A percentile compares a stretch with the other conserved stretches of the same genome.
These are phyloP conservation scores for Philereme transversata DNA, from an alignment of 2,888 invertebrate genomes.

Conservation along the genomic window DNA sequence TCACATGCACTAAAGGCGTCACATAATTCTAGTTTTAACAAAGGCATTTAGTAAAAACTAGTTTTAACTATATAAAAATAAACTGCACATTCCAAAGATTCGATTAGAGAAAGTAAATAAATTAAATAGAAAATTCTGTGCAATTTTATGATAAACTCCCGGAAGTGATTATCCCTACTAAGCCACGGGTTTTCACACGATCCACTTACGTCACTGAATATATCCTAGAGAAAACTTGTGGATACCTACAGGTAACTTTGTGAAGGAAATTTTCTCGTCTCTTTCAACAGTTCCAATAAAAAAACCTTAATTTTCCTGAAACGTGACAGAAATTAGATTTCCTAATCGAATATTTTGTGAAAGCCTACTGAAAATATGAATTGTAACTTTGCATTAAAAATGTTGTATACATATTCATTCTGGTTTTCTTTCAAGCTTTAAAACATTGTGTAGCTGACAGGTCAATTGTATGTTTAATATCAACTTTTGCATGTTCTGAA, in stretches of 20 bases:
- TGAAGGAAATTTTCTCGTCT: conserved; percentile 2
- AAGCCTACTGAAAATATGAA: background rate
- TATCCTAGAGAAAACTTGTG: background rate
- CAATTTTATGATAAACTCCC: too few relatives aligned
- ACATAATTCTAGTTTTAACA: too few relatives aligned
- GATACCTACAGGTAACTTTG: background rate
- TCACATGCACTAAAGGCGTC: too few relatives aligned
- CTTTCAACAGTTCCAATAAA: conserved; percentile 3
- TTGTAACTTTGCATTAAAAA: background rate
- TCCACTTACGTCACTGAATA: too few relatives aligned
- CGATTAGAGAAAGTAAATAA: too few relatives aligned
- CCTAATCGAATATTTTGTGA: background rate
- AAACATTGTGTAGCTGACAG: background rate
- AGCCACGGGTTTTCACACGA: too few relatives aligned
- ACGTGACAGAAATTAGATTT: conserved; percentile 5
- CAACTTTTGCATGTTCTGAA: background rate
- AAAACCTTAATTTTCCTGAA: conserved; percentile 6
- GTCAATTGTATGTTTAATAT: background rate
- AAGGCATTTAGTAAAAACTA: too few relatives aligned
- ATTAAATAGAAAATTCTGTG: too few relatives aligned
- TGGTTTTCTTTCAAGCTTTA: background rate
- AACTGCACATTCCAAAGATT: too few relatives aligned
- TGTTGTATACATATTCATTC: background rate
- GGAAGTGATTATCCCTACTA: too few relatives aligned
- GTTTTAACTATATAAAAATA: too few relatives aligned